Evolutionary conservation across 1,140 invertebrate genomes (phyloP).

Genomic region (Sinonovacula constricta): DNA sequence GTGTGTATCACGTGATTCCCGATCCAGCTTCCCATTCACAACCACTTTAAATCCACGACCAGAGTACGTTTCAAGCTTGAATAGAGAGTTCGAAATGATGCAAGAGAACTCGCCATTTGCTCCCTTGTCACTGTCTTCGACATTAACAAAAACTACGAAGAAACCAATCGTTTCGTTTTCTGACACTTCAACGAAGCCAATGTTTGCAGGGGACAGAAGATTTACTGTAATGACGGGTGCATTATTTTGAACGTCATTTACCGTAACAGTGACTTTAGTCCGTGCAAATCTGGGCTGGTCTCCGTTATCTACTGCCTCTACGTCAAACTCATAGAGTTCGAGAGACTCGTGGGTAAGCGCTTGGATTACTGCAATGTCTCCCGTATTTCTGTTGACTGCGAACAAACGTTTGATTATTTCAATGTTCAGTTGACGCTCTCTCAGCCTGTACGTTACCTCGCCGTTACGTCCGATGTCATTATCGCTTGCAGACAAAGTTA

Average conservation of each 20-base stretch:
- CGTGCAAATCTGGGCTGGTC: slow-evolving; percentile 12
- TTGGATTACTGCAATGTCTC: slow-evolving; percentile 42
- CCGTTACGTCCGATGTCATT: slow-evolving; percentile 81
- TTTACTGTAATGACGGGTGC: slow-evolving; percentile 41
- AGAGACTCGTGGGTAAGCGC: slow-evolving; percentile 22
- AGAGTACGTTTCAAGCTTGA: slow-evolving; percentile 28
- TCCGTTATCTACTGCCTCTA: slow-evolving; percentile 52
- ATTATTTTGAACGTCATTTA: slow-evolving; percentile 46
- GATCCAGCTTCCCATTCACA: slow-evolving; percentile 25
- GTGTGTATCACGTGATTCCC: slow-evolving; percentile 30
- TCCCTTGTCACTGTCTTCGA: slow-evolving; percentile 48
- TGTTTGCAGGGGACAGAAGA: slow-evolving; percentile 36
- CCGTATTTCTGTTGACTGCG: slow-evolving; percentile 26
- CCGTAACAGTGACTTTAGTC: slow-evolving; percentile 25
- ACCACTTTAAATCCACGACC: slow-evolving; percentile 46
- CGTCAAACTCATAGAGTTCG: slow-evolving; percentile 37
- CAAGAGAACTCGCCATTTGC: slow-evolving; percentile 44
- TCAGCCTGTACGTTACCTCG: slow-evolving; percentile 42
- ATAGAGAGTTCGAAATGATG: slow-evolving; percentile 18
- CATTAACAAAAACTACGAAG: slow-evolving; percentile 40
- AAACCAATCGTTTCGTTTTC: slow-evolving; percentile 38
- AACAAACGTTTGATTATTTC: slow-evolving; percentile 34
- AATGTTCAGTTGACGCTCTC: slow-evolving; percentile 30
- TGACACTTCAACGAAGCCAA: slow-evolving; percentile 31
- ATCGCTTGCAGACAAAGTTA: slow-evolving; percentile 87